Conservation (phyloP, 1,140 invertebrate genomes). For the Pantala flavescens region DNA sequence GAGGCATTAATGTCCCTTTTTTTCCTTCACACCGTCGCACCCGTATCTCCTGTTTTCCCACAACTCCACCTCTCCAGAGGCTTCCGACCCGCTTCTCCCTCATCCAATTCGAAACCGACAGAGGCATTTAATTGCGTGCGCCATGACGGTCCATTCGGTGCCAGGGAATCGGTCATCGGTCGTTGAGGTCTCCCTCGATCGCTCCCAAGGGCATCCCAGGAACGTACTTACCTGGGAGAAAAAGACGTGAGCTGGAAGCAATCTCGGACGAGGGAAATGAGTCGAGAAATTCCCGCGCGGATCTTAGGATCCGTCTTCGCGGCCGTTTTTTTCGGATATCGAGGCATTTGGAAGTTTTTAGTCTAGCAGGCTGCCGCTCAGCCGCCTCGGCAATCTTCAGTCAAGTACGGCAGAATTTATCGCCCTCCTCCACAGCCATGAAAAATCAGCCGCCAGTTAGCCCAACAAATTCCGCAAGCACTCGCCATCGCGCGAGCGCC, state of each 20-base stretch:
- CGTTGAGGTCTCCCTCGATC: no score
- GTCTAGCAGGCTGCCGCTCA: background rate
- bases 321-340: background rate
- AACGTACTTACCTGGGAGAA: background rate
- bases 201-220: no score
- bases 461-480: slow-evolving; percentile 4
- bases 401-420: slow-evolving; percentile 14
- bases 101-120: no score
- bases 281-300: background rate
- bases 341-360: background rate
- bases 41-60: no score
- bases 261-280: background rate
- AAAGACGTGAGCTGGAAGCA: background rate
- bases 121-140: no score
- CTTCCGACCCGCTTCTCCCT: no score
- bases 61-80: no score
- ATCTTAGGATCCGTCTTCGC: no score
- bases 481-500: background rate
- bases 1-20: no score
- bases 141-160: no score
- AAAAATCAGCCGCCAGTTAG: slow-evolving; percentile 16
- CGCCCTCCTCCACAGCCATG: slow-evolving; percentile 13
- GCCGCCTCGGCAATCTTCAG: slow-evolving; percentile 12
- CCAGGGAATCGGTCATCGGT: no score
- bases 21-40: no score